These are phyloP conservation scores for Eolophus roseicapilla DNA, from an alignment of 2,113 vertebrate genomes.

Conservation along the genomic window DNA sequence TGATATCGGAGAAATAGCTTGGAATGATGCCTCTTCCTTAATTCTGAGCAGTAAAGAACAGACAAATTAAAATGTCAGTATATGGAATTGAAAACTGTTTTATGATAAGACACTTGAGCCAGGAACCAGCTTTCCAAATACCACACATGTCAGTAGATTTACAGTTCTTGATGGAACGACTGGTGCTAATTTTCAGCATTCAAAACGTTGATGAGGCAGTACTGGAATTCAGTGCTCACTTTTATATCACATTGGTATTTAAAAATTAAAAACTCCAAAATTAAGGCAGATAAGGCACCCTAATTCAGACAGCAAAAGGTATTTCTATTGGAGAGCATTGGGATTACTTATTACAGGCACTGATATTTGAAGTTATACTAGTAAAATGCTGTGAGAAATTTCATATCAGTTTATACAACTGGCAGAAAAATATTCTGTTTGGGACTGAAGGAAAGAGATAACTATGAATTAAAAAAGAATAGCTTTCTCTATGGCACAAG, in stretches of 20 bases:
- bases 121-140: slow-evolving; percentile 12
- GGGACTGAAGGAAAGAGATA: neutral
- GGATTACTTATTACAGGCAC: neutral
- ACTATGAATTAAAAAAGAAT: neutral
- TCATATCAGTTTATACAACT: neutral
- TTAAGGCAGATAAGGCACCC: neutral
- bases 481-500: neutral
- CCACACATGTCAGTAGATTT: neutral
- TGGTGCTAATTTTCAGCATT: neutral
- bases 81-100: slow-evolving; percentile 47
- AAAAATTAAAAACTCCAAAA: neutral
- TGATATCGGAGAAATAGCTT: slow-evolving; percentile 22
- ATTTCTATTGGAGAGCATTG: neutral
- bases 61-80: slow-evolving; percentile 48
- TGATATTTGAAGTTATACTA: neutral
- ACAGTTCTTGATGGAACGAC: neutral
- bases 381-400: neutral
- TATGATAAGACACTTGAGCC: slow-evolving; percentile 26
- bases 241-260: neutral
- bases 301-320: neutral
- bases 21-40: slow-evolving; percentile 39
- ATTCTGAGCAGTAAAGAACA: slow-evolving; percentile 35
- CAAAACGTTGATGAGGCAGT: neutral
- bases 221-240: neutral
- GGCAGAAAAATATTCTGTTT: neutral